Percentiles rank a stretch among this genome's conserved stretches.
Evolutionary conservation across 2,797 vertebrate species (phyloP).

Genomic region (Tragopan temminckii): DNA sequence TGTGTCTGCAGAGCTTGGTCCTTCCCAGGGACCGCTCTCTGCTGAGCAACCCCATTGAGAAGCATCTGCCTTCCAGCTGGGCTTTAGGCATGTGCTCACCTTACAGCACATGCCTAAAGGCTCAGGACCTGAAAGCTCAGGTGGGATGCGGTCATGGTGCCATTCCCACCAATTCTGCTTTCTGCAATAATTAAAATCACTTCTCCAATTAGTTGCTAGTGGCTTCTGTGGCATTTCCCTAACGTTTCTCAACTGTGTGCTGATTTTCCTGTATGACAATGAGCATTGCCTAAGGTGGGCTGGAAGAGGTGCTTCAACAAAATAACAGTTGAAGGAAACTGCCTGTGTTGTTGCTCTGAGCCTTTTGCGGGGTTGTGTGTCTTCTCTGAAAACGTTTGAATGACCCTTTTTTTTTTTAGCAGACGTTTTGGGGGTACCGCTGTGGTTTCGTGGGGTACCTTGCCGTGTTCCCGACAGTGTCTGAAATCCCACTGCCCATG

Average conservation of each 20-base stretch:
- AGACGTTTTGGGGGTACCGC: not conserved
- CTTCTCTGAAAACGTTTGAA: not conserved
- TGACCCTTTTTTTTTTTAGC: not conserved
- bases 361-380: not conserved
- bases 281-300: fast-evolving
- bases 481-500: not conserved
- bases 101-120: not conserved
- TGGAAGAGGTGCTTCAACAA: not conserved
- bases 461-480: not conserved
- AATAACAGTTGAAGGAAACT: not conserved
- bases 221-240: conserved; percentile 25
- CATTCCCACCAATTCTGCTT: not conserved
- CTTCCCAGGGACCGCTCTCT: not conserved
- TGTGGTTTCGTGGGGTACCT: not conserved
- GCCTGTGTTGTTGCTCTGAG: not conserved
- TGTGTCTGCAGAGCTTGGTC: fast-evolving
- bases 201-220: not conserved
- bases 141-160: not conserved
- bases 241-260: fast-evolving
- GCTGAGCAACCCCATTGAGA: not conserved
- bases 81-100: not conserved
- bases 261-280: not conserved
- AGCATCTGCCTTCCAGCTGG: not conserved
- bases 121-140: not conserved
- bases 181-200: conserved; percentile 59